These are phyloP conservation scores for Caenorhabditis macrosperma DNA, from an alignment of 2,888 invertebrate genomes.

Conservation along the genomic window DNA sequence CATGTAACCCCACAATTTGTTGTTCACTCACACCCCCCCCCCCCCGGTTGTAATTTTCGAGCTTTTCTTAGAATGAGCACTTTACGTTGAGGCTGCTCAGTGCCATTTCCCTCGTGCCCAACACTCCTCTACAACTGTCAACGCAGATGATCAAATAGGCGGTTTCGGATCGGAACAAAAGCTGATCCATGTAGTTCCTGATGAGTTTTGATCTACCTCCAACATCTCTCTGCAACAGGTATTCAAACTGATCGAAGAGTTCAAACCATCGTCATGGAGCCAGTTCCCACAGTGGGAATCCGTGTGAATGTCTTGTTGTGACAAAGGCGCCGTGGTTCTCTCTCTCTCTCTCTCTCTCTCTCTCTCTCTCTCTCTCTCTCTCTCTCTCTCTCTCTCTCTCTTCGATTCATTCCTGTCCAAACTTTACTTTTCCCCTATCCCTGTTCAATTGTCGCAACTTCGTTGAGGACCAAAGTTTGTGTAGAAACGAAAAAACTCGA, in stretches of 20 bases:
- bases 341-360: too few species aligned
- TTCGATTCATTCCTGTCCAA: not conserved
- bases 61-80: not conserved
- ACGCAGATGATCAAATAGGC: not conserved
- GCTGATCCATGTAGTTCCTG: not conserved
- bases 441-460: not conserved
- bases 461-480: not conserved
- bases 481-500: slow-evolving; percentile 8
- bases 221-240: too few species aligned
- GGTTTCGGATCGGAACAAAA: not conserved
- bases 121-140: too few species aligned
- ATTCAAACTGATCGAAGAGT: too few species aligned
- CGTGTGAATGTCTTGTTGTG: not conserved
- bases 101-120: too few species aligned
- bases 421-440: slow-evolving; percentile 15
- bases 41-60: not conserved
- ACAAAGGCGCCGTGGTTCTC: not conserved
- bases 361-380: too few species aligned
- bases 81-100: too few species aligned
- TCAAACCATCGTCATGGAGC: not conserved
- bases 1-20: not conserved
- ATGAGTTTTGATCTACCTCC: not conserved
- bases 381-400: too few species aligned
- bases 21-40: not conserved
- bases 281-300: slow-evolving; percentile 2